Evolutionary conservation across 2,888 invertebrate genomes (phyloP).

Genomic region (Nephrotoma appendiculata): DNA sequence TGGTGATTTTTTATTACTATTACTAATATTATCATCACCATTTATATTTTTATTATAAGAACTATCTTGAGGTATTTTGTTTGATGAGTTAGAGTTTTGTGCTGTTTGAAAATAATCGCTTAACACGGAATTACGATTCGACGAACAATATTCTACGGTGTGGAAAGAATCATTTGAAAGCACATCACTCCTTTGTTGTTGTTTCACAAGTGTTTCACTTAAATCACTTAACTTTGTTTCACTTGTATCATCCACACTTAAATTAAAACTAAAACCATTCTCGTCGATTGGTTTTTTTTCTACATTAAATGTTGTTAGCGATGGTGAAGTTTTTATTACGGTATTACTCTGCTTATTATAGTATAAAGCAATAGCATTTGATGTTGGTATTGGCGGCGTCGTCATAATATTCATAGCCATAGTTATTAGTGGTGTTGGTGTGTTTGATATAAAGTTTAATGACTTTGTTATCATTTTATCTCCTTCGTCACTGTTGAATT

Average conservation of each 20-base stretch:
- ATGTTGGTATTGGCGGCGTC: background rate
- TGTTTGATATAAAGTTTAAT: background rate
- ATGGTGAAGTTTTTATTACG: background rate
- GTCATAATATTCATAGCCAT: background rate
- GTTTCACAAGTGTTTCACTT: background rate
- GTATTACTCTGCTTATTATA: background rate
- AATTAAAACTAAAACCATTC: background rate
- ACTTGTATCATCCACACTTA: background rate
- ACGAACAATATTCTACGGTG: background rate
- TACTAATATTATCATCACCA: background rate
- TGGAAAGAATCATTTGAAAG: background rate
- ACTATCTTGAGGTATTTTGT: background rate
- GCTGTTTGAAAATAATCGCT: background rate
- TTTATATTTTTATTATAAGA: background rate
- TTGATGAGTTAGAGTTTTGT: background rate
- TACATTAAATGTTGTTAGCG: background rate
- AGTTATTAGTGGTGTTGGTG: background rate
- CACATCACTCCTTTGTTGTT: slow-evolving; percentile 1
- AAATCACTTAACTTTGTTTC: background rate
- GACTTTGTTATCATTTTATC: slow-evolving; percentile 1
- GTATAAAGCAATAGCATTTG: background rate
- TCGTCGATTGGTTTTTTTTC: background rate
- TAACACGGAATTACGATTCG: background rate
- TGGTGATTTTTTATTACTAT: background rate
- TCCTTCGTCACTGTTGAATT: background rate